phyloP scores from a whole-genome alignment of 1,140 invertebrate genomes.

The Geopemphigus sp. region DNA sequence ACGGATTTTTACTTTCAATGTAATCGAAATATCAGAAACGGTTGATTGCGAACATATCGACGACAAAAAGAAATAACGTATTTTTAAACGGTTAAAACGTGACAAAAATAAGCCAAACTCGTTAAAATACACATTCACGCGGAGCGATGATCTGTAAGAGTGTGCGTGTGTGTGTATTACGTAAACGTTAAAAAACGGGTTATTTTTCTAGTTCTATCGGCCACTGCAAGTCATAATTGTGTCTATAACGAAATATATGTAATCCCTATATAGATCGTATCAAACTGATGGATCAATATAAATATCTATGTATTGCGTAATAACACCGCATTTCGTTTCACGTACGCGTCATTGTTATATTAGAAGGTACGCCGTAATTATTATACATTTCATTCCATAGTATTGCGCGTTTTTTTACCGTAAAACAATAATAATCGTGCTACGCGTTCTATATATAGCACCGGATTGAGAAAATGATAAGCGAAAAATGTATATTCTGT shows the following conservation, averaged over 20 bases:
- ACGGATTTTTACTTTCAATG: conserved; percentile 7
- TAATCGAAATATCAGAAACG: conserved; percentile 20
- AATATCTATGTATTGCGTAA: neutral
- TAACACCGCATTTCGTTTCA: neutral
- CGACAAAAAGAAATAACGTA: neutral
- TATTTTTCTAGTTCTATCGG: neutral
- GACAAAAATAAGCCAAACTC: conserved; percentile 4
- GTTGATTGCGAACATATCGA: no score
- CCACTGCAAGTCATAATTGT: neutral
- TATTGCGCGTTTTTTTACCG: no score
- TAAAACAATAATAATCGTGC: no score
- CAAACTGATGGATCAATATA: neutral
- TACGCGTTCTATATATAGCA: no score
- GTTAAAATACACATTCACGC: conserved; percentile 5
- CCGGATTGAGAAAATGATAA: no score
- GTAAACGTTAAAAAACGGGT: neutral
- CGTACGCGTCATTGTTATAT: neutral
- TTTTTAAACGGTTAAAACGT: conserved; percentile 2
- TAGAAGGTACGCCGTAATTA: neutral
- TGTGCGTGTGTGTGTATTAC: neutral
- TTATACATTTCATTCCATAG: no score
- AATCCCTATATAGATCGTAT: neutral
- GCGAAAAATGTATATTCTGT: no score
- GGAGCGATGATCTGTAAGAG: neutral
- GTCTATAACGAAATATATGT: no score